phyloP scores from a whole-genome alignment of 2,888 invertebrate genomes.

The Campoplex nolae region DNA sequence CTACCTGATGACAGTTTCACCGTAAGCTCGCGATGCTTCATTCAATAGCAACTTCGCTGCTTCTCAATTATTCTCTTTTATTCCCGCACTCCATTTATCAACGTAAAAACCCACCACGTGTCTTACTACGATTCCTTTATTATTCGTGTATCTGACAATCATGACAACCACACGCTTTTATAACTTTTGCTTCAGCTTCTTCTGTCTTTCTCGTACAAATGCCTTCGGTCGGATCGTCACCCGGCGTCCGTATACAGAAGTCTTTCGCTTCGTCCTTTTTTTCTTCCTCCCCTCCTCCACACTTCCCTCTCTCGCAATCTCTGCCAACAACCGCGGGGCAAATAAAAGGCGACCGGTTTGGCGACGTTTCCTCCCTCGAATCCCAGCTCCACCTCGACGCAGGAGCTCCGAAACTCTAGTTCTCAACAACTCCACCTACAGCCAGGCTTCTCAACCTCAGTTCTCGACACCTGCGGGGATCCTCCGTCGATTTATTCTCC shows the following conservation, averaged over 20 bases:
- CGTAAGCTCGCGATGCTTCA: constrained; percentile 31
- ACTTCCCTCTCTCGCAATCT: constrained; percentile 21
- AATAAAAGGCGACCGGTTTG: constrained; percentile 28
- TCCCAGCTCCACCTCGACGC: constrained; percentile 51
- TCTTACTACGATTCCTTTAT: background rate
- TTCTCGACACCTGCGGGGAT: constrained; percentile 6
- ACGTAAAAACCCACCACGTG: constrained; percentile 8
- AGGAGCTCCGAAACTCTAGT: constrained; percentile 23
- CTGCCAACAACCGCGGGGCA: constrained; percentile 3
- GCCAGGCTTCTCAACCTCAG: constrained; percentile 17
- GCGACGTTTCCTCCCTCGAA: background rate
- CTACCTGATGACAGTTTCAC: constrained; percentile 17
- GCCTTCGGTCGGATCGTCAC: background rate
- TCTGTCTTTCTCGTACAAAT: background rate
- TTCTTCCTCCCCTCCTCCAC: constrained; percentile 30
- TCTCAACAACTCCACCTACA: constrained; percentile 37
- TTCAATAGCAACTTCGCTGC: background rate
- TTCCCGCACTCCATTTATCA: background rate
- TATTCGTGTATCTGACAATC: constrained; percentile 14
- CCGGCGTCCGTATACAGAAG: constrained; percentile 21
- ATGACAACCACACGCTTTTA: background rate
- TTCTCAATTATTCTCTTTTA: background rate
- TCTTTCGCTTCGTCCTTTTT: constrained; percentile 10
- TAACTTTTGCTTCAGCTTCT: background rate
- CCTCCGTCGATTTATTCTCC: constrained; percentile 20